A percentile compares a stretch with the other conserved stretches of the same genome.
Conservation (phyloP, 2,888 invertebrate species). For the Rosalia funebris region DNA sequence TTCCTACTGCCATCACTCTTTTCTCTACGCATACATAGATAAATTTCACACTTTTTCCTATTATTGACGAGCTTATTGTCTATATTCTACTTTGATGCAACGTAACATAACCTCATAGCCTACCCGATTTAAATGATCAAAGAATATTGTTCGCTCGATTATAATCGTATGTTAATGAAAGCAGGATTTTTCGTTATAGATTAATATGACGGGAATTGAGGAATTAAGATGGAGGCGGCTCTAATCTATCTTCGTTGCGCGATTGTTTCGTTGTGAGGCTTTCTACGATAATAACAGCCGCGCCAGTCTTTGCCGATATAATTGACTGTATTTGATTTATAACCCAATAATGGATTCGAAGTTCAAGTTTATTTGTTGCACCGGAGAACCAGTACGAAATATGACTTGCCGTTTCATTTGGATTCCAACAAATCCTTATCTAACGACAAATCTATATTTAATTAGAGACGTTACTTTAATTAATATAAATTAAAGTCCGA, state of each 20-base stretch:
- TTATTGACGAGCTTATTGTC: too few species aligned
- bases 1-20: too few species aligned
- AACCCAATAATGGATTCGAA: conserved; percentile 32
- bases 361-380: conserved; percentile 35
- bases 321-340: conserved; percentile 33
- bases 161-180: too few species aligned
- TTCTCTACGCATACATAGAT: too few species aligned
- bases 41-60: too few species aligned
- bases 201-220: too few species aligned
- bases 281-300: not conserved
- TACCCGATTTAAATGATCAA: too few species aligned
- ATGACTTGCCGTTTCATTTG: conserved; percentile 6
- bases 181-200: too few species aligned
- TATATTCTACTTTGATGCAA: too few species aligned
- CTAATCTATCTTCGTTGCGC: not conserved
- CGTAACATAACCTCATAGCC: too few species aligned
- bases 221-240: not conserved
- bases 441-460: conserved; percentile 4
- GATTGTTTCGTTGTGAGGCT: not conserved
- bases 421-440: not conserved
- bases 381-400: not conserved
- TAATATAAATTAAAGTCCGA: conserved; percentile 17
- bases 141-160: too few species aligned
- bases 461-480: conserved; percentile 11
- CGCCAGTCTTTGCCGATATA: not conserved